Conservation (phyloP, 2,888 invertebrate genomes). For the Xestia c-nigrum region DNA sequence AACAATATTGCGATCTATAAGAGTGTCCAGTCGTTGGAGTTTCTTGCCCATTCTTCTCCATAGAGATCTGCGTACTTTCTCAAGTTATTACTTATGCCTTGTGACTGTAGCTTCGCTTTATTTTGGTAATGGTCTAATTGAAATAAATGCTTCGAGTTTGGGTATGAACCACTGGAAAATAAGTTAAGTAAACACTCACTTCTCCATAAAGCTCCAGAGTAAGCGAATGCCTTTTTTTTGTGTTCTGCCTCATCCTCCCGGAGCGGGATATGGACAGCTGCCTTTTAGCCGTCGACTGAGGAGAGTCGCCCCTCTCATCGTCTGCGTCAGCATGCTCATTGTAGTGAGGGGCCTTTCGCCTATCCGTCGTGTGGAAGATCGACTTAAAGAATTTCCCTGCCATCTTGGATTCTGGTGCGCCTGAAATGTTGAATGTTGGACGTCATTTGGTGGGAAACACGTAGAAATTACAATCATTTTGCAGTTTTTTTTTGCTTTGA, state of each 20-base stretch:
- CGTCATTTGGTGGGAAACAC: neutral
- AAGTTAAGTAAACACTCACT: conserved; percentile 69
- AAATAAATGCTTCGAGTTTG: too few relatives aligned
- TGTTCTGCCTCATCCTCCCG: conserved; percentile 90
- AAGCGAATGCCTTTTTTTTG: conserved; percentile 89
- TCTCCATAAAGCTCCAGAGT: conserved; percentile 89
- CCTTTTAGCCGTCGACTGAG: conserved; percentile 78
- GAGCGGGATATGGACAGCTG: conserved; percentile 91
- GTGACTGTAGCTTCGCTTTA: too few relatives aligned
- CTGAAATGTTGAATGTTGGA: conserved; percentile 27
- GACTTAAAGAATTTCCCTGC: conserved; percentile 85
- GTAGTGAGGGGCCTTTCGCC: conserved; percentile 70
- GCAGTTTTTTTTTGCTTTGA: neutral
- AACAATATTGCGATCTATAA: too few relatives aligned
- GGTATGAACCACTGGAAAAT: neutral
- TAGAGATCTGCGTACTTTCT: too few relatives aligned
- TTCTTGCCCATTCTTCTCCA: too few relatives aligned
- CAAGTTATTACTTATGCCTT: too few relatives aligned
- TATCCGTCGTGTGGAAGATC: conserved; percentile 80
- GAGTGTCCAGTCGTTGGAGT: too few relatives aligned
- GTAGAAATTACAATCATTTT: neutral
- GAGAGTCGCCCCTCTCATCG: conserved; percentile 74
- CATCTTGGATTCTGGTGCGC: conserved; percentile 69
- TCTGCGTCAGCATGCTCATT: conserved; percentile 70
- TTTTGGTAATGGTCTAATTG: too few relatives aligned